Conservation (phyloP, 2,113 vertebrate genomes). For the Melospiza georgiana region DNA sequence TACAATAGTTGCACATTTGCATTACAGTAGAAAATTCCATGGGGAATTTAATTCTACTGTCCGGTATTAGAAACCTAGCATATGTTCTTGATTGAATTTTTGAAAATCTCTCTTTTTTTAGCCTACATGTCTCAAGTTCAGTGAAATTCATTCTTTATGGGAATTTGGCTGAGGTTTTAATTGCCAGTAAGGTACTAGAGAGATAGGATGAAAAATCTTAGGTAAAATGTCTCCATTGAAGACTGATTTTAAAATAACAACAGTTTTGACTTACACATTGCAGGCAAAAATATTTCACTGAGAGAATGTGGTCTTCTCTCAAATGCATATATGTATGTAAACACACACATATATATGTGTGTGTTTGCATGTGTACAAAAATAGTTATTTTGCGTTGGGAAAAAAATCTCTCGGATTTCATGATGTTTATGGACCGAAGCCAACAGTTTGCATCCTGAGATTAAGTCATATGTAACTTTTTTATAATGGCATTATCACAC, state of each 20-base stretch:
- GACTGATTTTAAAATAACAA: not conserved
- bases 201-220: not conserved
- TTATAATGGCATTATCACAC: not conserved
- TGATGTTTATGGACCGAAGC: not conserved
- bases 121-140: not conserved
- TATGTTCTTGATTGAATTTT: not conserved
- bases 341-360: accelerated
- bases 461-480: not conserved
- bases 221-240: not conserved
- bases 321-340: not conserved
- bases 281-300: not conserved
- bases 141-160: not conserved
- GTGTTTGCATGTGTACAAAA: not conserved
- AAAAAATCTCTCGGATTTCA: not conserved
- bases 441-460: not conserved
- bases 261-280: not conserved
- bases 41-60: not conserved
- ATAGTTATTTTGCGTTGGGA: not conserved
- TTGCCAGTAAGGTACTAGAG: not conserved
- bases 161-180: not conserved
- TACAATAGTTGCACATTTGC: not conserved
- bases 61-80: not conserved
- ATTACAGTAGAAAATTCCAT: not conserved
- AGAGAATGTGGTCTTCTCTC: not conserved
- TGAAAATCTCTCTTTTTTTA: not conserved